These are phyloP conservation scores for Pomatostomus ruficeps DNA, from an alignment of 2,113 vertebrate species.

Conservation along the genomic window DNA sequence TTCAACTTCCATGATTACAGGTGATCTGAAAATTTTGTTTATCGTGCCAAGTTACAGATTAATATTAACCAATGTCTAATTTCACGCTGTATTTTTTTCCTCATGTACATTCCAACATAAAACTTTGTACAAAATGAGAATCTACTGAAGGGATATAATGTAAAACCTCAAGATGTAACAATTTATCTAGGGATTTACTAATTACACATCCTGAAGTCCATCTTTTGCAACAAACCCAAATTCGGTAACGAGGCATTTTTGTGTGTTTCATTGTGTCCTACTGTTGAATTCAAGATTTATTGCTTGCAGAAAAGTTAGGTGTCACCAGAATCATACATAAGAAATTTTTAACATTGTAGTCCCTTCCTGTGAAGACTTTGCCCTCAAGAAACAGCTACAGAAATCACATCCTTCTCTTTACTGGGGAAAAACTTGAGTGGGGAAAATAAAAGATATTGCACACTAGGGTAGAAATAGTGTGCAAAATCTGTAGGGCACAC, in stretches of 20 bases:
- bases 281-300: not conserved
- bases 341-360: not conserved
- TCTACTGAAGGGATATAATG: not conserved
- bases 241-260: not conserved
- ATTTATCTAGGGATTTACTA: not conserved
- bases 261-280: not conserved
- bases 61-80: not conserved
- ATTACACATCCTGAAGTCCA: not conserved
- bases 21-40: not conserved
- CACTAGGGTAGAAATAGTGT: fast-evolving
- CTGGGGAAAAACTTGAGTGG: not conserved
- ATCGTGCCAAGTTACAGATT: not conserved
- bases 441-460: not conserved
- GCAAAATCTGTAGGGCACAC: not conserved
- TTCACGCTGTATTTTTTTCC: not conserved
- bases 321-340: not conserved
- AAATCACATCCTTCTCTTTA: not conserved
- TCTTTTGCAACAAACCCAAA: not conserved
- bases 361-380: not conserved
- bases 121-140: not conserved
- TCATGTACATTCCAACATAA: not conserved
- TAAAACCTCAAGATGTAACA: not conserved
- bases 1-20: not conserved
- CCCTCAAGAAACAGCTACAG: not conserved
- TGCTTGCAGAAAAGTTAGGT: not conserved